phyloP scores from a whole-genome alignment of 2,113 vertebrate species.

The Prinia subflava region DNA sequence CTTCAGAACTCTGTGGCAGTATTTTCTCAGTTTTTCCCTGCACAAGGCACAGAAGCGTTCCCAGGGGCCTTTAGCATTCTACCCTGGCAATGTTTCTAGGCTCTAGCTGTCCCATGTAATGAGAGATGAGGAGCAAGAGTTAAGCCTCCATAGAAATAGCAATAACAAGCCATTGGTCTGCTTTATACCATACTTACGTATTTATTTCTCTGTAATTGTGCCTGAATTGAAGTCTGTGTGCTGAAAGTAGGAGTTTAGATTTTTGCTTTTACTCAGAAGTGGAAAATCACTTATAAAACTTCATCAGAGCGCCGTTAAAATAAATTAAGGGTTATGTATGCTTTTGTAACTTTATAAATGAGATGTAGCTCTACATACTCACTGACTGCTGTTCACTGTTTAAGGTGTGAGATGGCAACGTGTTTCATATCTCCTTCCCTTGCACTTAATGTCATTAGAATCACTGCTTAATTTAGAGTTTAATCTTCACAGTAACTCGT shows the following conservation, averaged over 20 bases:
- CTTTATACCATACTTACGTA: background rate
- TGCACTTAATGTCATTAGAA: conserved; percentile 9
- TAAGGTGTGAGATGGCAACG: background rate
- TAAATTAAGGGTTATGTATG: background rate
- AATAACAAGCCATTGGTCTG: conserved; percentile 6
- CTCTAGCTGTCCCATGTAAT: conserved; percentile 28
- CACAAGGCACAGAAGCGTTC: background rate
- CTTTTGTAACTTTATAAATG: conserved; percentile 3
- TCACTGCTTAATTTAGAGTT: conserved; percentile 22
- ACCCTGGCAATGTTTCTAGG: background rate
- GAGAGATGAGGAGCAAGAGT: background rate
- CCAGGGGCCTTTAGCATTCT: background rate
- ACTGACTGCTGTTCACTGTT: background rate
- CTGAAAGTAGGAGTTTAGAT: background rate
- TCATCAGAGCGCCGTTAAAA: background rate
- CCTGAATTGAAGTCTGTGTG: background rate
- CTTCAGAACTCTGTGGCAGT: background rate
- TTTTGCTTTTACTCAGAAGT: conserved; percentile 1
- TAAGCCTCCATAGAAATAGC: conserved; percentile 8
- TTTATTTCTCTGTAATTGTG: conserved; percentile 32
- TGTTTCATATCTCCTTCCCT: background rate
- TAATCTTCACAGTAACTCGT: conserved; percentile 5
- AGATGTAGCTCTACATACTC: background rate
- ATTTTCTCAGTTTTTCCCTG: background rate
- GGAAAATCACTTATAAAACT: conserved; percentile 13